Percentiles rank a stretch among this genome's conserved stretches.
Conservation (phyloP, 1,140 invertebrate genomes). For the Trichonephila clavata region DNA sequence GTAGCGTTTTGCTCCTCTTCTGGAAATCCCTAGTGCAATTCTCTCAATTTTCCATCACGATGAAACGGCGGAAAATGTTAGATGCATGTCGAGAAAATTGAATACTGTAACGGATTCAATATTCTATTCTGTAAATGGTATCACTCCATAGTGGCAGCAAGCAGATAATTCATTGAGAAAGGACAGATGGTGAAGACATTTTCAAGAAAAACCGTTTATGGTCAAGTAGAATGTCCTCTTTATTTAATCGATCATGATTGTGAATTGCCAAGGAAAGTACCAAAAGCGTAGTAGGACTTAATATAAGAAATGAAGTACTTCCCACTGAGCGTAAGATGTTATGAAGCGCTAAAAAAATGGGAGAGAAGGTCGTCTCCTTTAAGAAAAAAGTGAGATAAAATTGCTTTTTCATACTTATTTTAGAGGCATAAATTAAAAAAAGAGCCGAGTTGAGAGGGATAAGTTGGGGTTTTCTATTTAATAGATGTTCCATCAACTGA, state of each 20-base stretch:
- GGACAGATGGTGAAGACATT: slow-evolving; percentile 44
- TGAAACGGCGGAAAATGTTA: slow-evolving; percentile 20
- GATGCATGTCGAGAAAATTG: slow-evolving; percentile 45
- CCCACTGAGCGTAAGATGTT: background rate
- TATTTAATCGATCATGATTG: slow-evolving; percentile 63
- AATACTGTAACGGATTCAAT: slow-evolving; percentile 55
- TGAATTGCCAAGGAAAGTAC: slow-evolving; percentile 51
- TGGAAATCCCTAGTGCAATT: background rate
- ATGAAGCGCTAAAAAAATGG: slow-evolving; percentile 1
- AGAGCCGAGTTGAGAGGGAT: background rate
- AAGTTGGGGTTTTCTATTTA: background rate
- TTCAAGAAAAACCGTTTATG: slow-evolving; percentile 39
- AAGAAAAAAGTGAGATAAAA: background rate
- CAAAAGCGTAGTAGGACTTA: slow-evolving; percentile 37
- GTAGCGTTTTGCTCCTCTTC: background rate
- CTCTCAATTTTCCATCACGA: slow-evolving; percentile 13
- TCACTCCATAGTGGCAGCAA: slow-evolving; percentile 46
- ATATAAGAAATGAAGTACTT: slow-evolving; percentile 45
- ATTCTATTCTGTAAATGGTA: slow-evolving; percentile 64
- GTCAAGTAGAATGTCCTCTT: slow-evolving; percentile 67
- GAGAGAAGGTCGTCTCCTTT: background rate
- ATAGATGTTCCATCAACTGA: slow-evolving; percentile 23
- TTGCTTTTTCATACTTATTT: slow-evolving; percentile 9
- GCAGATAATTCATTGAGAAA: slow-evolving; percentile 59
- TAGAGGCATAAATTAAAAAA: background rate